Evolutionary conservation across 2,113 vertebrate species (phyloP).

Genomic region (Ceratotherium simum): DNA sequence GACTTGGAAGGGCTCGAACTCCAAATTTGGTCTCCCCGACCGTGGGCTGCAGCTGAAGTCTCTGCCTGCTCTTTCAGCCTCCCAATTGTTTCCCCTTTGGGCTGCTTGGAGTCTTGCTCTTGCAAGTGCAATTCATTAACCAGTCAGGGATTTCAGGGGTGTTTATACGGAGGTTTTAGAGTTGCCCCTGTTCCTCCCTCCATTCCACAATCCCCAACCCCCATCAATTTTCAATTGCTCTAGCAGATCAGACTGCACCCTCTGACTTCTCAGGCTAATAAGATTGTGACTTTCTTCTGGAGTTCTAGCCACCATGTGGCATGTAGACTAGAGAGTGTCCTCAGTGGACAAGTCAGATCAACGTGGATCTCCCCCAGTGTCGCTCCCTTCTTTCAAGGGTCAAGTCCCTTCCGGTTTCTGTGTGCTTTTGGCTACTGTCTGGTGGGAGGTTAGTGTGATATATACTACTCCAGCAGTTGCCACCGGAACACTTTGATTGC

Average conservation of each 20-base stretch:
- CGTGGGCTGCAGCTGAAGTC: rapidly evolving
- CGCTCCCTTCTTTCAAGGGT: not conserved
- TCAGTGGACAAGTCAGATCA: not conserved
- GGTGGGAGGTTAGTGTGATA: not conserved
- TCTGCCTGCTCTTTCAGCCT: not conserved
- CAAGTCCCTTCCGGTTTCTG: not conserved
- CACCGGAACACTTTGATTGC: too few relatives aligned
- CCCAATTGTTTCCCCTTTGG: rapidly evolving
- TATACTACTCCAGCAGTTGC: rapidly evolving
- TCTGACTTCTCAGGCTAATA: not conserved
- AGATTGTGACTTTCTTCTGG: not conserved
- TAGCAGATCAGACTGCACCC: not conserved
- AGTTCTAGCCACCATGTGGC: not conserved
- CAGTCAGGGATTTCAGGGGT: not conserved
- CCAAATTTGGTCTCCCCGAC: not conserved
- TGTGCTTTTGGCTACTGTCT: not conserved
- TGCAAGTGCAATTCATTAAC: not conserved
- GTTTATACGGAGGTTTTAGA: not conserved
- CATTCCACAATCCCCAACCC: not conserved
- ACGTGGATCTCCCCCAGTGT: not conserved
- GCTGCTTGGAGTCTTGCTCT: not conserved
- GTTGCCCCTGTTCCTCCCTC: not conserved
- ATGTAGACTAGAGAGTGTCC: not conserved
- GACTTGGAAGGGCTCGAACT: not conserved
- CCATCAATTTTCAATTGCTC: not conserved